phyloP scores from a whole-genome alignment of 2,888 invertebrate species.

The Alitta virens region DNA sequence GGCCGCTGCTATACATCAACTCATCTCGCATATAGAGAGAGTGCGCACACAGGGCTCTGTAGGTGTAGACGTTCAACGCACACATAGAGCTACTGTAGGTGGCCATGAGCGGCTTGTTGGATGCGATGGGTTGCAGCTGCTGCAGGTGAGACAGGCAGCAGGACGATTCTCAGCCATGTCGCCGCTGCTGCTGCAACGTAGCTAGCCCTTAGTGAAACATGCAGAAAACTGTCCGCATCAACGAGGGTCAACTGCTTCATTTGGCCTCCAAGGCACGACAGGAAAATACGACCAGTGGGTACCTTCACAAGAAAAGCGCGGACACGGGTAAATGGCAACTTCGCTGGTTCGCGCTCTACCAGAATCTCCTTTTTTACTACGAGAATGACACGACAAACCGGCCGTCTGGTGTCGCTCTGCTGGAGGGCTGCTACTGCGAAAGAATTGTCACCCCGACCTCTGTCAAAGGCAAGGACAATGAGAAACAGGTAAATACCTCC shows the following conservation, averaged over 20 bases:
- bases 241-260: conserved; percentile 77
- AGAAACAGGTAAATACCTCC: conserved; percentile 44
- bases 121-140: no score
- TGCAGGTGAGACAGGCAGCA: no score
- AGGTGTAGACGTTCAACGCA: no score
- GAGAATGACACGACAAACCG: conserved; percentile 77
- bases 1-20: no score
- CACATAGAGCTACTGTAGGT: no score
- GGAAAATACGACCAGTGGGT: conserved; percentile 79
- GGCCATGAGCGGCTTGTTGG: no score
- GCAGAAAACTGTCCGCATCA: conserved; percentile 80
- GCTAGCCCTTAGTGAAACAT: conserved; percentile 62
- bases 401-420: conserved; percentile 79
- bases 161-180: no score
- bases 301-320: conserved; percentile 79
- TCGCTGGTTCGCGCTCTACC: conserved; percentile 61
- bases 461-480: conserved; percentile 45
- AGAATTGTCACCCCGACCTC: conserved; percentile 45
- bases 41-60: no score
- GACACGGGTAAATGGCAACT: conserved; percentile 85
- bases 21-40: no score
- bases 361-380: conserved; percentile 89
- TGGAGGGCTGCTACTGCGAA: conserved; percentile 79
- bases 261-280: conserved; percentile 82
- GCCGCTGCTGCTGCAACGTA: no score